phyloP scores from a whole-genome alignment of 2,888 invertebrate genomes.

The Rhimphoctona megacephalus region DNA sequence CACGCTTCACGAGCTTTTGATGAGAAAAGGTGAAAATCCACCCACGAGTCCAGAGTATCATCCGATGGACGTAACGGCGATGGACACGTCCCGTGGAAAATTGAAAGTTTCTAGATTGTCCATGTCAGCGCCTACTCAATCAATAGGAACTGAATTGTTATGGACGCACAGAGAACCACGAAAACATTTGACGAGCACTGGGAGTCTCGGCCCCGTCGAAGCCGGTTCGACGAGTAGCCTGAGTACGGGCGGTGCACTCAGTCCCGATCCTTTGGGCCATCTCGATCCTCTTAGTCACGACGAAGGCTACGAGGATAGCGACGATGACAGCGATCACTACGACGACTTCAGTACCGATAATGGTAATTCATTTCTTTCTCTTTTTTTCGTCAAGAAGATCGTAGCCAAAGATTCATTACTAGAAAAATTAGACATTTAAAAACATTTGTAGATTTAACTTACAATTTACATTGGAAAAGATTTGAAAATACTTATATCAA shows the following conservation, averaged over 20 bases:
- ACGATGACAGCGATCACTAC: slow-evolving; percentile 94
- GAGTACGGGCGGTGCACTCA: slow-evolving; percentile 93
- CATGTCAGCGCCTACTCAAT: slow-evolving; percentile 94
- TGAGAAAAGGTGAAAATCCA: slow-evolving; percentile 88
- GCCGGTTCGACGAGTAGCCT: slow-evolving; percentile 94
- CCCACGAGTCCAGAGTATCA: slow-evolving; percentile 79
- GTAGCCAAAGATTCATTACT: background rate
- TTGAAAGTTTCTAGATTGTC: slow-evolving; percentile 89
- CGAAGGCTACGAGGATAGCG: slow-evolving; percentile 93
- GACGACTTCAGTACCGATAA: slow-evolving; percentile 94
- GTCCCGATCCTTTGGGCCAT: slow-evolving; percentile 90
- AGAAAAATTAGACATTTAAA: background rate
- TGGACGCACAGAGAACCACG: slow-evolving; percentile 95
- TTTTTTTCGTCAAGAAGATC: background rate
- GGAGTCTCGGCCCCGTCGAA: slow-evolving; percentile 89
- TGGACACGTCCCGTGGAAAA: slow-evolving; percentile 79
- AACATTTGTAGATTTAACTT: too few species aligned
- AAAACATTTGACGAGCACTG: slow-evolving; percentile 93
- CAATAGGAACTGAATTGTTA: slow-evolving; percentile 91
- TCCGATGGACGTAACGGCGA: slow-evolving; percentile 70
- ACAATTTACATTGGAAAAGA: too few species aligned
- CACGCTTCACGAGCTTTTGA: slow-evolving; percentile 89
- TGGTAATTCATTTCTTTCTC: slow-evolving; percentile 84
- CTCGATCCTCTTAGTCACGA: slow-evolving; percentile 89
- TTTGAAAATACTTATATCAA: background rate